Conservation (phyloP, 2,888 invertebrate genomes). For the Drosophila koepferae region DNA sequence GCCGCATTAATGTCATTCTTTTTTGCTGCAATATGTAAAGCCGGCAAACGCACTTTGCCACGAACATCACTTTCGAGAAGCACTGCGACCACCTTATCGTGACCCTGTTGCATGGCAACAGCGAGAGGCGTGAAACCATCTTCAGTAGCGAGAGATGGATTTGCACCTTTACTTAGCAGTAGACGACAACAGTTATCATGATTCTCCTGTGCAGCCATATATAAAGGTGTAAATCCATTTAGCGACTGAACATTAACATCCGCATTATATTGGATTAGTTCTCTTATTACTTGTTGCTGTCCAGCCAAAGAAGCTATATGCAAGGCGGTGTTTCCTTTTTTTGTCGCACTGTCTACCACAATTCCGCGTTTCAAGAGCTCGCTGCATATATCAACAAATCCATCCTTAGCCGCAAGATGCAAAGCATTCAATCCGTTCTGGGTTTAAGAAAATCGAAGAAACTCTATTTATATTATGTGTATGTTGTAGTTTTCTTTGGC, state of each 20-base stretch:
- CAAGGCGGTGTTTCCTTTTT: constrained; percentile 98
- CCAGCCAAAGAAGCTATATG: constrained; percentile 99
- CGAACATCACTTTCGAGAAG: constrained; percentile 97
- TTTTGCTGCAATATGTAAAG: constrained; percentile 99
- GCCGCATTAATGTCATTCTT: constrained; percentile 99
- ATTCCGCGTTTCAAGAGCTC: constrained; percentile 96
- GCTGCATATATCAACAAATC: constrained; percentile 96
- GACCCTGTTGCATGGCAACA: constrained; percentile 99
- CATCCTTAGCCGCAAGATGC: constrained; percentile 98
- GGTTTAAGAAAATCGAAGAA: not conserved
- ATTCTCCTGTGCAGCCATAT: constrained; percentile 99
- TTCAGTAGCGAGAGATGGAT: constrained; percentile 98
- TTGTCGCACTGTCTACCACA: constrained; percentile 97
- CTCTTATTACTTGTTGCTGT: constrained; percentile 96
- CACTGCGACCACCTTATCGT: constrained; percentile 98
- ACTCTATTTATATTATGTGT: not conserved
- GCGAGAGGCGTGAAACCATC: constrained; percentile 99
- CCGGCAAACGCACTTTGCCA: constrained; percentile 97
- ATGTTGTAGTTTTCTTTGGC: not conserved
- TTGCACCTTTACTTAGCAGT: constrained; percentile 96
- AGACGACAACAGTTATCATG: constrained; percentile 97
- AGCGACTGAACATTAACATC: constrained; percentile 98
- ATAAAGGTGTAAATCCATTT: constrained; percentile 98
- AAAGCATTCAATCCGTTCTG: constrained; percentile 99
- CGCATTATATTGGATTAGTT: constrained; percentile 95